Evolutionary conservation across 2,797 vertebrate genomes (phyloP).

Genomic region (Cynodonichthys magdalenae): DNA sequence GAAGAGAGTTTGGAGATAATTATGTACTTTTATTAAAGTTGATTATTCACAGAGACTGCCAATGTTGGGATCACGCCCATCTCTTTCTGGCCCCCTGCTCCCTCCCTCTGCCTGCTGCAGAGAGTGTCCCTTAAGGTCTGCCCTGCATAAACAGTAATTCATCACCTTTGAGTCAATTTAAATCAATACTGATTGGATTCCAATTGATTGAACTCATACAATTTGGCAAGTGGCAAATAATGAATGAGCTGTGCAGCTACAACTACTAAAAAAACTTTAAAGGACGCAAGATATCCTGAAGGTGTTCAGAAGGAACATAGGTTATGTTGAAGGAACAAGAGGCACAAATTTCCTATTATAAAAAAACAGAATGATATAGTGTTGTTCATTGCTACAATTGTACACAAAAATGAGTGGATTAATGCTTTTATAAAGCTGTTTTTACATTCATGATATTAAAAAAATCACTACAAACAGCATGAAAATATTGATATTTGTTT

Average conservation of each 20-base stretch:
- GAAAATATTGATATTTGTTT: no score
- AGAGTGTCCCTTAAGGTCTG: conserved; percentile 33
- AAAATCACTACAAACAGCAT: no score
- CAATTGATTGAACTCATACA: conserved; percentile 59
- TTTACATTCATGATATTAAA: no score
- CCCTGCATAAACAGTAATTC: conserved; percentile 57
- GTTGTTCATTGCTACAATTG: no score
- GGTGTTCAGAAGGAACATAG: conserved; percentile 15
- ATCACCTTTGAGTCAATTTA: conserved; percentile 48
- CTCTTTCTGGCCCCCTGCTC: conserved; percentile 20
- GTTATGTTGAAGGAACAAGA: conserved; percentile 33
- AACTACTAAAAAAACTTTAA: conserved; percentile 23
- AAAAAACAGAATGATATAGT: no score
- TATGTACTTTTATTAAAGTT: background rate
- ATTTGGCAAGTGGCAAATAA: conserved; percentile 58
- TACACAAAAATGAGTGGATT: no score
- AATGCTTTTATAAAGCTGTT: no score
- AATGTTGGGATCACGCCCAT: conserved; percentile 34
- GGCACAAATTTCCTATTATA: background rate
- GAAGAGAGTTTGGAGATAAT: background rate
- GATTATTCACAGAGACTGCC: conserved; percentile 13
- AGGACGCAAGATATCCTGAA: conserved; percentile 11
- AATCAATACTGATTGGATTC: conserved; percentile 65
- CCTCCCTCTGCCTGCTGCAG: conserved; percentile 44
- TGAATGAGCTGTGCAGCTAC: conserved; percentile 38